Percentiles rank a stretch among this genome's conserved stretches.
Evolutionary conservation across 64 coral and sea anemone species (phyloP).

Genomic region (Montipora foliosa): DNA sequence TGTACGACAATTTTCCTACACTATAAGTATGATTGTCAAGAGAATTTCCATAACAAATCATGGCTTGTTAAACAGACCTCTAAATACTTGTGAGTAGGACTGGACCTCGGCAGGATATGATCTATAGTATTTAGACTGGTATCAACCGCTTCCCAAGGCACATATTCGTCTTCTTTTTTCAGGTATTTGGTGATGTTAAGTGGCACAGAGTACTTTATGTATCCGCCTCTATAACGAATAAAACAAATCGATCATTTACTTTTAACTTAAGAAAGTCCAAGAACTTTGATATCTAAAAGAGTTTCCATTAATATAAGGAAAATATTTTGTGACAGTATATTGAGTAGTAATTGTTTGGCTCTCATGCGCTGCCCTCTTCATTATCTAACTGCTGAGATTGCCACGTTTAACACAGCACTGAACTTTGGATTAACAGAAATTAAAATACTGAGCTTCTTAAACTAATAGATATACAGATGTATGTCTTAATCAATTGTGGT

Average conservation of each 20-base stretch:
- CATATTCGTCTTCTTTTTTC: constrained; percentile 41
- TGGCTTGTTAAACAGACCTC: constrained; percentile 23
- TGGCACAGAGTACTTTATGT: constrained; percentile 63
- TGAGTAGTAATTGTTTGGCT: too few species aligned
- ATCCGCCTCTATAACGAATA: constrained; percentile 31
- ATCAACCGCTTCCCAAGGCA: constrained; percentile 31
- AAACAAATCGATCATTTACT: too few species aligned
- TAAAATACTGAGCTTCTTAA: neutral
- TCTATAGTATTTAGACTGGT: neutral
- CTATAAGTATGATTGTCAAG: neutral
- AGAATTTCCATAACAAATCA: neutral
- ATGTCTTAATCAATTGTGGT: neutral
- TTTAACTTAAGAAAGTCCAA: neutral
- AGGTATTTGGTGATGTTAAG: constrained; percentile 49
- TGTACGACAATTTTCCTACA: too few species aligned
- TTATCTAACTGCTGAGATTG: too few species aligned
- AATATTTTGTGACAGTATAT: too few species aligned
- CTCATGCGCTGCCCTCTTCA: too few species aligned
- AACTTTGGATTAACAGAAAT: neutral
- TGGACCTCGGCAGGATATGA: constrained; percentile 19
- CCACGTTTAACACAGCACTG: neutral
- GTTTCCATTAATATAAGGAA: too few species aligned
- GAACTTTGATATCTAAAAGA: neutral
- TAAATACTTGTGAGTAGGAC: constrained; percentile 46
- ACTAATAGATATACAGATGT: too few species aligned